Base-by-base conservation (phyloP, 2,888 invertebrate species). In the Tachina fera region DNA sequence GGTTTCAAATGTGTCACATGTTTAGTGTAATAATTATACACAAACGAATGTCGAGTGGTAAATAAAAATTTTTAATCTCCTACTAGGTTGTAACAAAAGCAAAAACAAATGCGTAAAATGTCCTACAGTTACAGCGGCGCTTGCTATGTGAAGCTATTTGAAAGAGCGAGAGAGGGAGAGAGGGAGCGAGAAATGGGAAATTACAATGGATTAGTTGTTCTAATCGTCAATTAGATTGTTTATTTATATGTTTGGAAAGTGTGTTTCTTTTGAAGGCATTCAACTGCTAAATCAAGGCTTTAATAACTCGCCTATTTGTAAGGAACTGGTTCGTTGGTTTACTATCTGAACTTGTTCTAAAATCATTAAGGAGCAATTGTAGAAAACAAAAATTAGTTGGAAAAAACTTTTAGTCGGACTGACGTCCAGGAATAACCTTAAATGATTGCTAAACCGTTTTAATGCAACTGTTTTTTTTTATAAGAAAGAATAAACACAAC, bases 1-100 rank as follows among this genome's bases (percentile, higher is more conserved):
- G 47, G 13, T 65, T 72, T 60, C 43, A 58, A 76, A 71, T 71
- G 76, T 84, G 80, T 81, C 80, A 81, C 47, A 84, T 84, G 81
- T 81, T 80, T 51, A 45, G 47, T 80, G 56, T 47, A 41, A 56
- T 56, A 47, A 72, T 72, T 56, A 47, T 67, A 49, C 41, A n/a
- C 41, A n/a, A 60, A 31, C 49, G 41, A 65, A 65, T 47, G 11
- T 49, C 49, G 60, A 67, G 67, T 67, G 67, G 43, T 60, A 31
- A 63, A 61, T 47, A 11, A 39, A 11, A 45, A 39, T 45, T 61
- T 41, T 49, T 49, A 47, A 47, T 45, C 75, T 81, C 81, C 61
- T 53, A 81, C 75, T 61, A 75, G 53, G 75, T 19, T 53, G 22
- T 16, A 47, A 61, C 16, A 68, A 75, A 61, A 47, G 53, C n/a